Base-by-base conservation (phyloP, 2,113 vertebrate species). In the Mixornis gularis region DNA sequence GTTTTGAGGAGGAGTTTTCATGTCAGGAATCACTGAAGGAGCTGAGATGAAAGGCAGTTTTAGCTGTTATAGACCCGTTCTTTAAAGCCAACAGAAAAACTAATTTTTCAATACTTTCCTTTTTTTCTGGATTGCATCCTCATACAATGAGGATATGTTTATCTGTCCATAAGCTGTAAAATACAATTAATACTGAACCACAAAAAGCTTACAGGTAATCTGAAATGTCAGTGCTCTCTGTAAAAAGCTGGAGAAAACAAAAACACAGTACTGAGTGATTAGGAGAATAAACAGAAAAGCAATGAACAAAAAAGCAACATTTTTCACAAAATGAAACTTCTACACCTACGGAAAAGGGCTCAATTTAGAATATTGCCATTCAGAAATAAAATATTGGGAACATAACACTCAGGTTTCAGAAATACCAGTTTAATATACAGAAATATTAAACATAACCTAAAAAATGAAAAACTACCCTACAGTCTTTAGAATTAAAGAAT, bases 341-440 rank as follows among this genome's bases (percentile, higher is more conserved):
- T 17, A 11, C n/a, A 38, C 1, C 12, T 41, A 25, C 1, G 65
- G 25, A 13, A 64, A 69, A 80, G 1, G 7, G 3, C 1, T 72
- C 8, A 29, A 5, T 64, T 46, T 72, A 32, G 4, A 80, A 69
- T 81, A 78, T 21, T 41, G 2, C 1, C 7, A 44, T 36, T 82
- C 58, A 65, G 12, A 40, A 69, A 79, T 51, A 1, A 69, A 72
- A 41, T 64, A 19, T 32, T 46, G 22, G 25, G 78, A 88, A 82
- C 11, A 21, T 27, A 44, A 25, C 1, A n/a, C 5, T 43, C 44
- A 46, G 17, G 38, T 85, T 73, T 27, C 12, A 48, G 59, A 55
- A 73, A 12, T 2, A 13, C 13, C 7, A 8, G 3, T 51, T 78
- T 60, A 73, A 68, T 78, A 40, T 6, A 19, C 21, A 78, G 22